Evolutionary conservation across 2,888 invertebrate genomes (phyloP).

Genomic region (Agrotis segetum): DNA sequence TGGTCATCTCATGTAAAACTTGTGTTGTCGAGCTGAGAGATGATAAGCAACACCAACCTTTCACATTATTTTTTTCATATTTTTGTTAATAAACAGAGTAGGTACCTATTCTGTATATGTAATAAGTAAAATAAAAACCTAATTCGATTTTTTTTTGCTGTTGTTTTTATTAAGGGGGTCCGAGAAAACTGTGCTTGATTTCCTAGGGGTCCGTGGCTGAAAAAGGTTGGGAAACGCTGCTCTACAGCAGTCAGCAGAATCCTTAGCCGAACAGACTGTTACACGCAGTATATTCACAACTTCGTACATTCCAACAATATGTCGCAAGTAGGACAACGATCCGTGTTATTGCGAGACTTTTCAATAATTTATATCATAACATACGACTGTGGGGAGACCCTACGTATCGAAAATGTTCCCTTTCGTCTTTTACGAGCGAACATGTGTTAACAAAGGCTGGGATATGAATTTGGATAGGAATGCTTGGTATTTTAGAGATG

Average conservation of each 20-base stretch:
- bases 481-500: not conserved
- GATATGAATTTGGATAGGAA: constrained; percentile 56
- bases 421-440: constrained; percentile 55
- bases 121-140: no score
- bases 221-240: no score
- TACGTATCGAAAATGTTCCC: constrained; percentile 56
- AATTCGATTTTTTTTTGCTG: no score
- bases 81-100: no score
- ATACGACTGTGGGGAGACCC: constrained; percentile 65
- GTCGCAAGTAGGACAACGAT: constrained; percentile 74
- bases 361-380: constrained; percentile 86
- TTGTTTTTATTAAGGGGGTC: no score
- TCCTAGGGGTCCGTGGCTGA: no score
- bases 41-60: no score
- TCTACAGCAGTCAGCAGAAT: constrained; percentile 33
- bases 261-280: constrained; percentile 49
- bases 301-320: constrained; percentile 83
- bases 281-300: constrained; percentile 83
- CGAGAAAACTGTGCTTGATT: no score
- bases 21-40: no score
- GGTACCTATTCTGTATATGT: no score
- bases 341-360: constrained; percentile 84
- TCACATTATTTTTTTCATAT: no score
- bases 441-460: constrained; percentile 55
- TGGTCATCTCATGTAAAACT: no score